Base-by-base conservation (phyloP, 2,797 vertebrate species). In the Gouania willdenowi region DNA sequence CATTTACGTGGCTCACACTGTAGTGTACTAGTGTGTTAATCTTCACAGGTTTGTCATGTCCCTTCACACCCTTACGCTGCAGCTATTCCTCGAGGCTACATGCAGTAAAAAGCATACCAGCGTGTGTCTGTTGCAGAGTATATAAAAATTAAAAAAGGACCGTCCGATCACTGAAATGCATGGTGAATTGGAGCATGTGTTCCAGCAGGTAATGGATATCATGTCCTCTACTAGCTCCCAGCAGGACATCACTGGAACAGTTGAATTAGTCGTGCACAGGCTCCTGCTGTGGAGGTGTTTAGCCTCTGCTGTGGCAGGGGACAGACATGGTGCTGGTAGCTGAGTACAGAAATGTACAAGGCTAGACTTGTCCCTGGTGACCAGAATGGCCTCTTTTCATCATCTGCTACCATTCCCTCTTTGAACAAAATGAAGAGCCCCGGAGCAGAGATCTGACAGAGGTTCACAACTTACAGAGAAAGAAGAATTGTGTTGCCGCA, bases 331-430 rank as follows among this genome's bases (percentile, higher is more conserved):
- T 6, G 35, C 46, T 55, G 65, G 70, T 61, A 66, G 68, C 56
- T 34, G 29, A 60, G 30, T 9, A 13, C 10, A 25, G 32, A 58
- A 60, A 59, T 66, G 60, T 32, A 48, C 61, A 54, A n/a, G 65
- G 65, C 47, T 26, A 59, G 41, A 32, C 16, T 34, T 28, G 24
- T 83, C 81, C 77, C 77, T 11, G 26, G 70, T 63, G 84, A 82
- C 67, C 42, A 61, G 45, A 70, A 16, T 70, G 68, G 69, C 79
- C 77, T 81, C 82, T 78, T 83, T 86, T 86, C 79, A 85, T 86
- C 75, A 70, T 66, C 67, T 42, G 60, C 72, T 63, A 67, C 66
- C 78, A 58, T 45, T 37, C 46, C 59, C 57, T 45, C 73, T 83
- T 70, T 84, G 77, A 82, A 76, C 77, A 79, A 82, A 81, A 75